Conservation (phyloP, 2,888 invertebrate species). For the Conops quadrifasciatus region DNA sequence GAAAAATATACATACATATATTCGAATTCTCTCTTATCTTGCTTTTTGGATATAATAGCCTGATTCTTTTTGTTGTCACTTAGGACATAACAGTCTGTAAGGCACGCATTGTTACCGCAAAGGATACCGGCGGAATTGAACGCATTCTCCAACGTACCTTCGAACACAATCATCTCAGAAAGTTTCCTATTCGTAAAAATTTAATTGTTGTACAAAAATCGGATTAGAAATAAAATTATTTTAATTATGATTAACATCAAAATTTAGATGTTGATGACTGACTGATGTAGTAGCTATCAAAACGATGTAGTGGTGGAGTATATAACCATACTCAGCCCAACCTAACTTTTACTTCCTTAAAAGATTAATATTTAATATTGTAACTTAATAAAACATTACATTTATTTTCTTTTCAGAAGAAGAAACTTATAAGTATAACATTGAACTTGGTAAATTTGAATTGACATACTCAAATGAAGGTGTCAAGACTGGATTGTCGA, state of each 20-base stretch:
- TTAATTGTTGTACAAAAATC: neutral
- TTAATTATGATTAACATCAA: neutral
- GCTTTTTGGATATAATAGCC: neutral
- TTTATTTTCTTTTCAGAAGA: slow-evolving; percentile 40
- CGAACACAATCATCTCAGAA: slow-evolving; percentile 58
- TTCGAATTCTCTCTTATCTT: neutral
- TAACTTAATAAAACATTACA: neutral
- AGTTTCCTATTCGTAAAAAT: slow-evolving; percentile 43
- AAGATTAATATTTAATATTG: too few species aligned
- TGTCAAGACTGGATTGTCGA: slow-evolving; percentile 47
- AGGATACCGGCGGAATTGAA: slow-evolving; percentile 53
- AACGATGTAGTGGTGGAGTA: neutral
- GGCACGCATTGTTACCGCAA: slow-evolving; percentile 60
- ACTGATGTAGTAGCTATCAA: neutral
- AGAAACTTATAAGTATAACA: slow-evolving; percentile 40
- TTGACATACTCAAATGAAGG: slow-evolving; percentile 40
- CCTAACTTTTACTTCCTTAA: neutral
- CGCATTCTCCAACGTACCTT: slow-evolving; percentile 59
- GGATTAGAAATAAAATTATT: slow-evolving; percentile 1
- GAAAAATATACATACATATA: neutral
- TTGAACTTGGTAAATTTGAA: slow-evolving; percentile 44
- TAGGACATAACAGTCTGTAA: slow-evolving; percentile 62
- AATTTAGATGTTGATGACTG: neutral
- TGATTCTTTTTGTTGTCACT: slow-evolving; percentile 15
- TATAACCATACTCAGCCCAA: neutral